Base-by-base conservation (phyloP, 2,888 invertebrate species). In the Scaptomyza caliginosa region DNA sequence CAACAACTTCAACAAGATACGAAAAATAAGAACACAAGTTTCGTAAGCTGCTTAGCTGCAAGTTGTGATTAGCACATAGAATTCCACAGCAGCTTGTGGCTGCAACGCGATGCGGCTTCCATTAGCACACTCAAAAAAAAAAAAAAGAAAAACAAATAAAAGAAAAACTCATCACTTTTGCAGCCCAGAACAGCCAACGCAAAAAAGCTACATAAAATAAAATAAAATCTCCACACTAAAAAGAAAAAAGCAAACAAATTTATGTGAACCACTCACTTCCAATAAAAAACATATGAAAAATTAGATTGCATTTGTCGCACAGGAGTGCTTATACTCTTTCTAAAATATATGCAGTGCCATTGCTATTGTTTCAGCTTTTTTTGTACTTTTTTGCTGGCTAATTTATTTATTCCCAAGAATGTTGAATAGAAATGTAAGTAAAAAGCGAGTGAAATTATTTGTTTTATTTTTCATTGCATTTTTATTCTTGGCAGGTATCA, bases 31-130 rank as follows among this genome's bases (percentile, higher is more conserved):
- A 71, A 66, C 63, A 19, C 77, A 88, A 84, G 88, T 86, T 88
- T 65, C 59, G 48, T 84, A 84, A 84, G 83, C 83, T 69, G 83
- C 83, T 84, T 84, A 86, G 68, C 86, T 86, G 67, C 81, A 80
- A 83, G 77, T 83, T 83, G 86, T 87, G 83, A 83, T 83, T 83
- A 83, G 83, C 88, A 75, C 84, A 83, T 68, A 74, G 72, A 73
- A 69, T 80, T 66, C 67, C 69, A 62, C 64, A 65, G 50, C 62
- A 69, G 73, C 57, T 74, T 63, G 69, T 63, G 71, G 66, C 66
- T 74, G 59, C 72, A 63, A 48, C 62, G 63, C 58, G 58, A 39
- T 43, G 67, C 58, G 76, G 76, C 70, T 60, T 82, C 64, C 69
- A 77, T 69, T 86, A 84, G 59, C 55, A 65, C 60, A 57, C 32